phyloP scores from a whole-genome alignment of 2,888 invertebrate species.

The Noctua fimbriata region DNA sequence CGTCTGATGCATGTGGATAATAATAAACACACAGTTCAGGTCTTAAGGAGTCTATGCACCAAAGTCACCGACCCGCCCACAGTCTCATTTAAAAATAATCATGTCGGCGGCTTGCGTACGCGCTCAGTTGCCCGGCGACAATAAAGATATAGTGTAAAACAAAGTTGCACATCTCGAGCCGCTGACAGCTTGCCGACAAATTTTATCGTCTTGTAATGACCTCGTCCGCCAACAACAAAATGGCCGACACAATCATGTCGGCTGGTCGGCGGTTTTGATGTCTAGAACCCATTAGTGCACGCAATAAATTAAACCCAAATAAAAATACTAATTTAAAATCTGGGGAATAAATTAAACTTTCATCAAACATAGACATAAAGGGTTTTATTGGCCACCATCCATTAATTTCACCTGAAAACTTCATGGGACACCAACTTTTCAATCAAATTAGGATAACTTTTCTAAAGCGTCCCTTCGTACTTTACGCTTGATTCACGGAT shows the following conservation, averaged over 20 bases:
- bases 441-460: slow-evolving; percentile 33
- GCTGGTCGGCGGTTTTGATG: not conserved
- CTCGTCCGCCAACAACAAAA: not conserved
- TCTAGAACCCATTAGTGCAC: slow-evolving; percentile 32
- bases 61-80: not conserved
- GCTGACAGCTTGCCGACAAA: not conserved
- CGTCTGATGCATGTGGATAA: slow-evolving; percentile 32
- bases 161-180: not conserved
- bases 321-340: slow-evolving; percentile 44
- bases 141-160: not conserved
- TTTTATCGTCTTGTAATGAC: not conserved
- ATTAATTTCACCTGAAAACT: slow-evolving; percentile 31
- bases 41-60: not conserved
- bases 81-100: not conserved
- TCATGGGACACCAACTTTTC: slow-evolving; percentile 30
- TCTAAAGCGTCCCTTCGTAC: not conserved
- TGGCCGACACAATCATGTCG: not conserved
- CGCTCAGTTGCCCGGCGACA: not conserved
- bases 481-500: slow-evolving; percentile 23
- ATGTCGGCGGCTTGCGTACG: not conserved
- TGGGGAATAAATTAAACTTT: slow-evolving; percentile 15
- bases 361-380: slow-evolving; percentile 26
- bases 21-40: slow-evolving; percentile 8
- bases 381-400: slow-evolving; percentile 37
- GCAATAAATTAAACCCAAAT: slow-evolving; percentile 29